Percentiles rank a stretch among this genome's conserved stretches.
phyloP scores from a whole-genome alignment of 2,113 vertebrate species.

The Podarcis raffonei region DNA sequence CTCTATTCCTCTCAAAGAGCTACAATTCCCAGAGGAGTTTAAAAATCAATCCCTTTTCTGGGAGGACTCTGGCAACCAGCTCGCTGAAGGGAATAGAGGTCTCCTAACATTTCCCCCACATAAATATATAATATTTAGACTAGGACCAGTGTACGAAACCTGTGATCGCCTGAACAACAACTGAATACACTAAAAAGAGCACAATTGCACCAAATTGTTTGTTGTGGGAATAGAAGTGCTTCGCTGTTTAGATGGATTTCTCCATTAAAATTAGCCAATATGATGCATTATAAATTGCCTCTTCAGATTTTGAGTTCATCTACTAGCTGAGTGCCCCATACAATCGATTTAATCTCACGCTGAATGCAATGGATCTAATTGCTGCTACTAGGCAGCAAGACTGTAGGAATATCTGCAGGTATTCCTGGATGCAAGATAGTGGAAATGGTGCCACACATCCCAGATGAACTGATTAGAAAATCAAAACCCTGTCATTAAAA shows the following conservation, averaged over 20 bases:
- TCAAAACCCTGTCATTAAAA: neutral
- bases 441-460: neutral
- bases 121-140: neutral
- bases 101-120: too few species aligned
- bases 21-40: too few species aligned
- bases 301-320: neutral
- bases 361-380: neutral
- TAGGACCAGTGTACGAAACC: neutral
- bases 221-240: neutral
- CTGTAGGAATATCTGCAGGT: neutral
- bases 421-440: neutral
- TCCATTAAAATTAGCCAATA: slow-evolving; percentile 9
- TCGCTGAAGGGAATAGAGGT: too few species aligned
- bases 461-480: neutral
- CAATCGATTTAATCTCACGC: neutral
- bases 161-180: slow-evolving; percentile 9
- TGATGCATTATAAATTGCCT: neutral
- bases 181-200: neutral
- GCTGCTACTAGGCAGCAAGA: neutral
- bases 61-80: too few species aligned
- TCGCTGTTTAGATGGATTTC: slow-evolving; percentile 1
- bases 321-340: neutral
- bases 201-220: neutral
- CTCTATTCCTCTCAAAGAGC: too few species aligned
- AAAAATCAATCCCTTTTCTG: too few species aligned